Percentiles rank a stretch among this genome's conserved stretches.
Evolutionary conservation across 2,888 invertebrate genomes (phyloP).

Genomic region (Drosophila meridionalis): DNA sequence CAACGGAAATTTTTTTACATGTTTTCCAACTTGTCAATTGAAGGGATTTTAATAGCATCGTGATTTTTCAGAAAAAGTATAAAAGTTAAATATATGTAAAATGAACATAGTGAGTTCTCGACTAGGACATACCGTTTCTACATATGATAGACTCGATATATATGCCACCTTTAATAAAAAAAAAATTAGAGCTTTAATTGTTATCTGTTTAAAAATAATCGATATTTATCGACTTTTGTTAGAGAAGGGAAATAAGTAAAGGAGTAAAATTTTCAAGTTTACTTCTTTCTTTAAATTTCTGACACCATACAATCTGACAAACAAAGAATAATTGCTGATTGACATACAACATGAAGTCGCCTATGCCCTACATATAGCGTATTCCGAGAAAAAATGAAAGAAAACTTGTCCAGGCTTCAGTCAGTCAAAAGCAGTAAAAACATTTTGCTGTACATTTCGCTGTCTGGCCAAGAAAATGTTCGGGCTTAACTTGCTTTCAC

Average conservation of each 20-base stretch:
- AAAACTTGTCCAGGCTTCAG: slow-evolving; percentile 27
- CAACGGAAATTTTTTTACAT: slow-evolving; percentile 17
- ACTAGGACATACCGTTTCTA: neutral
- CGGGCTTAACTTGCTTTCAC: slow-evolving; percentile 52
- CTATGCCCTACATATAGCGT: neutral
- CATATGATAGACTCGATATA: neutral
- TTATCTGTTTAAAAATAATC: no score
- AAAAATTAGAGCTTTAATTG: no score
- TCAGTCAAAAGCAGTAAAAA: slow-evolving; percentile 56
- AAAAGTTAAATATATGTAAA: slow-evolving; percentile 11
- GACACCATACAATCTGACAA: no score
- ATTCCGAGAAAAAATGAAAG: slow-evolving; percentile 1
- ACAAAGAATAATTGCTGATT: neutral
- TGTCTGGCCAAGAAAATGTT: slow-evolving; percentile 51
- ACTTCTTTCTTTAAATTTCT: no score
- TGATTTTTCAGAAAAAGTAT: slow-evolving; percentile 34
- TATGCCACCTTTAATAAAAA: no score
- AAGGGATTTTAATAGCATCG: slow-evolving; percentile 61
- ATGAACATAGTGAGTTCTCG: neutral
- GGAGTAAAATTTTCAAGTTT: no score
- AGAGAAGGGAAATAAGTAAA: no score
- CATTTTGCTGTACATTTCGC: slow-evolving; percentile 49
- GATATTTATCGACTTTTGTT: no score
- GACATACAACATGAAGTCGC: neutral
- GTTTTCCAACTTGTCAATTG: slow-evolving; percentile 47